These are phyloP conservation scores for Seriola rivoliana DNA, from an alignment of 2,113 vertebrate genomes.

Conservation along the genomic window DNA sequence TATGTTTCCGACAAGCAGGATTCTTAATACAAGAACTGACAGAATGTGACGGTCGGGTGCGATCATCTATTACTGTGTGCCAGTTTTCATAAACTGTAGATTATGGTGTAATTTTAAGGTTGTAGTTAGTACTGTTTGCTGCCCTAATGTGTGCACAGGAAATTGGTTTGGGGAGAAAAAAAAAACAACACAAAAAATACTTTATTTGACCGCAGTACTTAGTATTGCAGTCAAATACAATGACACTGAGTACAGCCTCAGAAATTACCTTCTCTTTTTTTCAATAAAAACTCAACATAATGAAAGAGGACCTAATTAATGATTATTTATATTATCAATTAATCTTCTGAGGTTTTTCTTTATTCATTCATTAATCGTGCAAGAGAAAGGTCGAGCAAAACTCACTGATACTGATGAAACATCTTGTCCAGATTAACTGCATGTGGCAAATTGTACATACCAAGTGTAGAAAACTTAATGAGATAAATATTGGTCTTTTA, in stretches of 20 bases:
- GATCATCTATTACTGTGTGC: background rate
- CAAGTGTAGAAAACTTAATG: background rate
- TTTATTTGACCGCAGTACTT: background rate
- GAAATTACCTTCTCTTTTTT: background rate
- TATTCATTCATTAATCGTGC: background rate
- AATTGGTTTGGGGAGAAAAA: background rate
- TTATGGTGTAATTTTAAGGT: background rate
- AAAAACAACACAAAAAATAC: background rate
- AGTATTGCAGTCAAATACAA: background rate
- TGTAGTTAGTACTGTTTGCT: background rate
- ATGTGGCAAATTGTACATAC: too few relatives aligned
- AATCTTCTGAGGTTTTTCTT: background rate
- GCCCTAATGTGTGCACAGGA: background rate
- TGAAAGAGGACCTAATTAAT: background rate
- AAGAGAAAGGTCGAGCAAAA: background rate
- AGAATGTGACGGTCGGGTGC: background rate
- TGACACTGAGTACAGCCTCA: background rate
- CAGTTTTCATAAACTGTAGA: background rate
- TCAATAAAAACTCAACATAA: background rate
- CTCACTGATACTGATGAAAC: background rate
- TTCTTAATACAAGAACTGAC: background rate
- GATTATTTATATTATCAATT: background rate
- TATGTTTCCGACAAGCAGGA: constrained; percentile 3
- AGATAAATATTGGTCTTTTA: background rate
- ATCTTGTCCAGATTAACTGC: too few relatives aligned